These are phyloP conservation scores for Semotilus atromaculatus DNA, from an alignment of 2,797 vertebrate species.

Conservation along the genomic window DNA sequence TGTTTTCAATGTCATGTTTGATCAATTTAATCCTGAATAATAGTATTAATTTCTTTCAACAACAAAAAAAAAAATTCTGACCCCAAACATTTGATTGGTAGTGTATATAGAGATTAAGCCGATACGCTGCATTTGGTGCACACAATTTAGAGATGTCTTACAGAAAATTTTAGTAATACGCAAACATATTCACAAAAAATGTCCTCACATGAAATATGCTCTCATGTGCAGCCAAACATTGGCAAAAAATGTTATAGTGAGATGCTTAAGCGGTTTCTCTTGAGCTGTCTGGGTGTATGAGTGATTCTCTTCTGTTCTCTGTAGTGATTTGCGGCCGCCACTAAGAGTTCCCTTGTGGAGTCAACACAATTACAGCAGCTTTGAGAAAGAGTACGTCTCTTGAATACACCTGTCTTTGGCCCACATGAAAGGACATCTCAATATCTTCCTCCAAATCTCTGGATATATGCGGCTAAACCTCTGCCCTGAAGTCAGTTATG, in stretches of 20 bases:
- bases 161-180: background rate
- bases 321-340: constrained; percentile 29
- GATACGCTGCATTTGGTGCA: background rate
- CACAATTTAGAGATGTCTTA: background rate
- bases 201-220: background rate
- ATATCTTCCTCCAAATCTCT: constrained; percentile 52
- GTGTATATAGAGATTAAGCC: background rate
- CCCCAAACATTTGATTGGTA: background rate
- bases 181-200: constrained; percentile 3
- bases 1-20: background rate
- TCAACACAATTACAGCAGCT: constrained; percentile 56
- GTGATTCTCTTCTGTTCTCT: constrained; percentile 38
- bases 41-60: background rate
- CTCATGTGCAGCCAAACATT: constrained; percentile 31
- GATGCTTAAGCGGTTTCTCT: constrained; percentile 37
- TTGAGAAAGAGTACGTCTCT: constrained; percentile 39
- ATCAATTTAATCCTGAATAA: background rate
- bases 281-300: constrained; percentile 42
- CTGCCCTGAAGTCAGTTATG: constrained; percentile 46
- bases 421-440: constrained; percentile 62
- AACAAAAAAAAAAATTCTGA: background rate
- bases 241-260: constrained; percentile 28
- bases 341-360: constrained; percentile 51
- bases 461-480: constrained; percentile 39
- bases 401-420: constrained; percentile 43